Conservation (phyloP, 2,888 invertebrate genomes). For the Vanessa cardui region DNA sequence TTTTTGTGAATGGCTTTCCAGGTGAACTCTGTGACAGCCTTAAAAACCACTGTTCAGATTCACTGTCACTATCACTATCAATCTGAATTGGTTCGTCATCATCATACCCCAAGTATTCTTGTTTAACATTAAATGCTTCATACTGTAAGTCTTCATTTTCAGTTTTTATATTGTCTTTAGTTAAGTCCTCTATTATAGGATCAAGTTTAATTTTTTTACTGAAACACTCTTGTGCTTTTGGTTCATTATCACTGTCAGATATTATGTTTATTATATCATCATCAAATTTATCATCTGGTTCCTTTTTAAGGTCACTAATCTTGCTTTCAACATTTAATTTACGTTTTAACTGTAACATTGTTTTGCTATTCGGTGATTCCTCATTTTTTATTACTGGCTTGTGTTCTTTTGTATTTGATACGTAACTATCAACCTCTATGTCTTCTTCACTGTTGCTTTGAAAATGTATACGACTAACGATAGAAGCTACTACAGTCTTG, state of each 20-base stretch:
- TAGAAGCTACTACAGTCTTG: conserved; percentile 47
- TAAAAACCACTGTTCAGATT: conserved; percentile 76
- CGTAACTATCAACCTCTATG: conserved; percentile 45
- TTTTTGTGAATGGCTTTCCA: conserved; percentile 62
- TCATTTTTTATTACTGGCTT: background rate
- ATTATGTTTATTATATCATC: conserved; percentile 50
- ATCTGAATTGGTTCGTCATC: conserved; percentile 67
- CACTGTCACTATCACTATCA: conserved; percentile 78
- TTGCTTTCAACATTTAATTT: conserved; percentile 47
- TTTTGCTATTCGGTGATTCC: conserved; percentile 44
- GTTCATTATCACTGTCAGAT: conserved; percentile 63
- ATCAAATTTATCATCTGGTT: conserved; percentile 36
- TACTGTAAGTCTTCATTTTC: conserved; percentile 62
- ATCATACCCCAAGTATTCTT: conserved; percentile 67
- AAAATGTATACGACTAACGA: conserved; percentile 54
- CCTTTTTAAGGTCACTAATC: conserved; percentile 27
- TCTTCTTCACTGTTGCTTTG: conserved; percentile 58
- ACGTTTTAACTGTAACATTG: conserved; percentile 56
- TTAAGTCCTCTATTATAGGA: conserved; percentile 45
- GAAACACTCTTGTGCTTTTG: conserved; percentile 25
- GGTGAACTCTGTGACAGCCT: conserved; percentile 80
- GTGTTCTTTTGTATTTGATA: conserved; percentile 21
- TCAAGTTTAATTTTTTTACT: conserved; percentile 57
- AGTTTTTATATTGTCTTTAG: conserved; percentile 51
- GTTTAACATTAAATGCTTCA: conserved; percentile 71